Base-by-base conservation (phyloP, 2,113 vertebrate genomes). In the Isurus oxyrinchus region DNA sequence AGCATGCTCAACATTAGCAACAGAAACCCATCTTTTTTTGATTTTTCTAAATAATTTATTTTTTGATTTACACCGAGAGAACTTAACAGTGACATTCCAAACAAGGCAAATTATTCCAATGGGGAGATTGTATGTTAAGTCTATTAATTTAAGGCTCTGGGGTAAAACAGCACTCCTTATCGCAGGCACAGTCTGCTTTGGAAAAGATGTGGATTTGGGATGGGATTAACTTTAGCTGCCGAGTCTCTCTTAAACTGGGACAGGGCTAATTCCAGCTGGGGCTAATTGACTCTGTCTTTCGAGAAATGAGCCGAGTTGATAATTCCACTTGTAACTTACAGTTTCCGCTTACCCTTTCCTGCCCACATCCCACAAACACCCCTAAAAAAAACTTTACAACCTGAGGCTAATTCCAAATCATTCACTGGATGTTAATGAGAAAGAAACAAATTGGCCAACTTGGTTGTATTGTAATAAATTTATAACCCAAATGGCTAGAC, bases 341-440 rank as follows among this genome's bases (percentile, higher is more conserved):
- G 67, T 27, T 23, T 0, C 67, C 67, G 5, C 67, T 49, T 49
- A 84, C 19, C 40, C 40, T 84, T 44, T 44, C 81, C 81, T 44
- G n/a, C 40, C 14, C 0, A 4, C 81, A 76, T 10, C 11, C 8
- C 27, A 76, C 14, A 14, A 6, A 5, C 40, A 40, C 76, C 19
- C 81, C 19, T 0, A 11, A 76, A 63, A 66, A 40, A 53, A 72
- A 95, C 53, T 5, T 91, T 7, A 27, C 25, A 95, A 2, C 5
- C 5, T 14, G 44, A 21, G 25, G 25, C 27, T 13, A 49, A 14
- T 72, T 53, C 66, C 63, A 55, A 53, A 27, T 23, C 44, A 2
- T 95, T 53, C 31, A 53, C 94, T 95, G 57, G 61, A 19, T 10
- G n/a, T 63, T 94, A 95, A 95, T 76, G 67, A 95, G 63, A 53